Conservation (phyloP, 2,113 vertebrate species). For the Caloenas nicobarica region DNA sequence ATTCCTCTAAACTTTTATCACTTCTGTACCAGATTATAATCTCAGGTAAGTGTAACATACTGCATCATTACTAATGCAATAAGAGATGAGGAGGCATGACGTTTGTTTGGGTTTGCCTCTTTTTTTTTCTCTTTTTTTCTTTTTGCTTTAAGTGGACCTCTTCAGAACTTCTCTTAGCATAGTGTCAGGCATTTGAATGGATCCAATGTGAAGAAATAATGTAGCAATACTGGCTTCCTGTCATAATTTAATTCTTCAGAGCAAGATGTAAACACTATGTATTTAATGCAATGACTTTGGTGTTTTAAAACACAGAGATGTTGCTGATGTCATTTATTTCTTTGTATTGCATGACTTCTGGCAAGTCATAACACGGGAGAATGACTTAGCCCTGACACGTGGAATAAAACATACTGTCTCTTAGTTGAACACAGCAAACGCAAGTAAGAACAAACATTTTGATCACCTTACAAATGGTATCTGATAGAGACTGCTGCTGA, state of each 20-base stretch:
- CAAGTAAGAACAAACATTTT: neutral
- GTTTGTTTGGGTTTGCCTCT: neutral
- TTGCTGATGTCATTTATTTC: neutral
- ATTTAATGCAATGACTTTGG: neutral
- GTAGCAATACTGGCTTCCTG: neutral
- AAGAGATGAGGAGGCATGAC: neutral
- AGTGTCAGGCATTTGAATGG: neutral
- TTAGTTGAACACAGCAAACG: neutral
- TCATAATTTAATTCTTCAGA: neutral
- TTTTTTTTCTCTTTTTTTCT: neutral
- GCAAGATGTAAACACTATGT: neutral
- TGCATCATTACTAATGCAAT: neutral
- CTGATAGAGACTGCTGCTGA: neutral
- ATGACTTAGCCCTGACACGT: neutral
- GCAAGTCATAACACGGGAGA: neutral
- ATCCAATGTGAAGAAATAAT: neutral
- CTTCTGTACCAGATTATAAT: neutral
- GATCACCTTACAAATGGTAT: neutral
- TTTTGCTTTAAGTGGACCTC: accelerated
- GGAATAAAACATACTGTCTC: accelerated
- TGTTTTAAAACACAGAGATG: neutral
- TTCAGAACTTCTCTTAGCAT: neutral
- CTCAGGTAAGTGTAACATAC: accelerated
- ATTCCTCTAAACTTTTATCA: neutral
- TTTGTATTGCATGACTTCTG: neutral